Percentiles rank a stretch among this genome's conserved stretches.
Evolutionary conservation across 2,888 invertebrate genomes (phyloP).

Genomic region (Teinopalpus imperialis): DNA sequence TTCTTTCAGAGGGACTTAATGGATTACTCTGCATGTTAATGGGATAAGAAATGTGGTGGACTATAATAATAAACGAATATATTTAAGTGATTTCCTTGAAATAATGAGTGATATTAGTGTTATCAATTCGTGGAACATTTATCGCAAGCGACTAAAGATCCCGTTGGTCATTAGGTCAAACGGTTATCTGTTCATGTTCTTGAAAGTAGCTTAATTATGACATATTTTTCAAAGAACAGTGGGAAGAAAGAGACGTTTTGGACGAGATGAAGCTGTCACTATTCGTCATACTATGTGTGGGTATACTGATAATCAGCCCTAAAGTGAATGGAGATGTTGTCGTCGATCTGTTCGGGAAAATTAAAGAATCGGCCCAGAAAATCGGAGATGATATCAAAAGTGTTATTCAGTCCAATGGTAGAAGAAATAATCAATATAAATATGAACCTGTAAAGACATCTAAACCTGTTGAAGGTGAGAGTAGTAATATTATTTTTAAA

Average conservation of each 20-base stretch:
- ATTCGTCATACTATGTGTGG: slow-evolving; percentile 39
- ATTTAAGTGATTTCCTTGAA: slow-evolving; percentile 15
- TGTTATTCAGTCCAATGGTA: slow-evolving; percentile 36
- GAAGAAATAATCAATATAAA: slow-evolving; percentile 24
- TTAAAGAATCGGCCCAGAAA: slow-evolving; percentile 40
- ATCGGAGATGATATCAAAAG: slow-evolving; percentile 40
- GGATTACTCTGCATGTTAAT: too few relatives aligned
- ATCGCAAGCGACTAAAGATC: slow-evolving; percentile 18
- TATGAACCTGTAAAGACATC: slow-evolving; percentile 19
- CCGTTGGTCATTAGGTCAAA: slow-evolving; percentile 22
- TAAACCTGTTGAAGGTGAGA: slow-evolving; percentile 6
- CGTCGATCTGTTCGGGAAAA: slow-evolving; percentile 39
- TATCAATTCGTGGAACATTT: slow-evolving; percentile 24
- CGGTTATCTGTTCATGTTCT: slow-evolving; percentile 23
- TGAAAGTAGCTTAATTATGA: slow-evolving; percentile 20
- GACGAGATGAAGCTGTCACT: slow-evolving; percentile 43
- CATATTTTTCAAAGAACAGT: slow-evolving; percentile 21
- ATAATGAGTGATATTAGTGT: slow-evolving; percentile 6
- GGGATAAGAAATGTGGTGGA: slow-evolving; percentile 3
- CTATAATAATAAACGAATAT: slow-evolving; percentile 4
- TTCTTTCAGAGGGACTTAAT: slow-evolving; percentile 24
- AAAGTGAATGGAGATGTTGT: slow-evolving; percentile 41
- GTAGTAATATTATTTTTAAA: slow-evolving; percentile 9
- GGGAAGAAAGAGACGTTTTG: slow-evolving; percentile 23
- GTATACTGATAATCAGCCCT: slow-evolving; percentile 36